Base-by-base conservation (phyloP, 2,888 invertebrate genomes). In the Tromatobia lineatoria region DNA sequence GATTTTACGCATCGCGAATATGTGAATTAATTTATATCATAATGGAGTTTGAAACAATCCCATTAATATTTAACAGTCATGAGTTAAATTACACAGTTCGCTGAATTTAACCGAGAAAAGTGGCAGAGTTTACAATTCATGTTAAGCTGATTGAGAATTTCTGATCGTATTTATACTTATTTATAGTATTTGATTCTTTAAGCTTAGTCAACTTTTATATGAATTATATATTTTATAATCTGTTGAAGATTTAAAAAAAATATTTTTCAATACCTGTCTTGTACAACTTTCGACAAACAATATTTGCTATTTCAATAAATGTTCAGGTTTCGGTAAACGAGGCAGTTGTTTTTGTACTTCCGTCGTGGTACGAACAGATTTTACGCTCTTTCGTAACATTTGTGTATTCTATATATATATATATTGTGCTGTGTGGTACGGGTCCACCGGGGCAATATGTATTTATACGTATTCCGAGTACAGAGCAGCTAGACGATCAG, bases 51-150 rank as follows among this genome's bases (percentile, higher is more conserved):
- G n/a, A 69, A 74, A 52, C 38, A 69, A 67, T 59, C 45, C 15
- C 42, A 76, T 76, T 64, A 64, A 76, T 81, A 81, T 81, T 81
- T 75, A 61, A 57, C 54, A 66, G 50, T 34, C 57, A 29, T 25
- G n/a, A 66, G 66, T 47, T 23, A 50, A 64, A 11, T 59, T n/a
- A 50, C 20, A 50, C 20, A 29, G 25, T 34, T 57, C 38, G 7
- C 47, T 38, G 74, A 80, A 59, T 59, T 50, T 20, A 38, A 59
- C 15, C 50, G 45, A 74, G 67, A 67, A 59, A 47, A 25, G 8
- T 10, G 47, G 13, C 13, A 66, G 34, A 64, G 47, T 66, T 71
- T 54, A 79, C 52, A 70, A 75, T 70, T 54, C 70, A 4, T 4
- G 20, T n/a, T 52, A 47, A 70, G 20, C 34, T 34, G 69, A 52